Evolutionary conservation across 2,797 vertebrate species (phyloP).

Genomic region (Halcyon chelicuti): DNA sequence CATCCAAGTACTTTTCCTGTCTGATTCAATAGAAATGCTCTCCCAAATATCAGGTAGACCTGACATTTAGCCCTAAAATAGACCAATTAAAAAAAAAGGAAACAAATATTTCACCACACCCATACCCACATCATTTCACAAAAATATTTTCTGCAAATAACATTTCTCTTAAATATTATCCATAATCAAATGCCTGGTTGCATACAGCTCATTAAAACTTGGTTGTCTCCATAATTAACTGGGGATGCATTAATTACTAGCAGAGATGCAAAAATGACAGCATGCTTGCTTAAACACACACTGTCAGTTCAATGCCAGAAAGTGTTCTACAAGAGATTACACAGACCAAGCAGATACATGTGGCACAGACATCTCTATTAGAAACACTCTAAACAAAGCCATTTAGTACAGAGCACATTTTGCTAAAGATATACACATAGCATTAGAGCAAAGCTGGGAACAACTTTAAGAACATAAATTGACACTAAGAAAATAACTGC

Average conservation of each 20-base stretch:
- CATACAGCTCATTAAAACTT: neutral
- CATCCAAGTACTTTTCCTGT: neutral
- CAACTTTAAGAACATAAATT: neutral
- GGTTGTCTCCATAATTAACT: neutral
- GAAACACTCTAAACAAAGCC: slow-evolving; percentile 50
- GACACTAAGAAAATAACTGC: slow-evolving; percentile 13
- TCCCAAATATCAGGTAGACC: neutral
- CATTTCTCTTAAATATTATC: neutral
- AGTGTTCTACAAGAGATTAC: slow-evolving; percentile 43
- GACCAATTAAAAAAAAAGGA: neutral
- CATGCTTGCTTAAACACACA: neutral
- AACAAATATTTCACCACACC: neutral
- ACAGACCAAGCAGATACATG: slow-evolving; percentile 41
- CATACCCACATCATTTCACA: neutral
- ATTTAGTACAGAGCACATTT: neutral
- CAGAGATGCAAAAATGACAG: slow-evolving; percentile 9
- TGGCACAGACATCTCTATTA: slow-evolving; percentile 30
- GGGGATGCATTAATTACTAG: slow-evolving; percentile 1
- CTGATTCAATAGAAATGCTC: neutral
- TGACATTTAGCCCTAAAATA: neutral
- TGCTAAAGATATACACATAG: slow-evolving; percentile 27
- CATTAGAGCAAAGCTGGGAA: slow-evolving; percentile 37
- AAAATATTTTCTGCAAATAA: neutral
- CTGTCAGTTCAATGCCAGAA: slow-evolving; percentile 30
- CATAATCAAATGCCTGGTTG: neutral